These are phyloP conservation scores for Thamnaconus septentrionalis DNA, from an alignment of 2,113 vertebrate genomes.

Conservation along the genomic window DNA sequence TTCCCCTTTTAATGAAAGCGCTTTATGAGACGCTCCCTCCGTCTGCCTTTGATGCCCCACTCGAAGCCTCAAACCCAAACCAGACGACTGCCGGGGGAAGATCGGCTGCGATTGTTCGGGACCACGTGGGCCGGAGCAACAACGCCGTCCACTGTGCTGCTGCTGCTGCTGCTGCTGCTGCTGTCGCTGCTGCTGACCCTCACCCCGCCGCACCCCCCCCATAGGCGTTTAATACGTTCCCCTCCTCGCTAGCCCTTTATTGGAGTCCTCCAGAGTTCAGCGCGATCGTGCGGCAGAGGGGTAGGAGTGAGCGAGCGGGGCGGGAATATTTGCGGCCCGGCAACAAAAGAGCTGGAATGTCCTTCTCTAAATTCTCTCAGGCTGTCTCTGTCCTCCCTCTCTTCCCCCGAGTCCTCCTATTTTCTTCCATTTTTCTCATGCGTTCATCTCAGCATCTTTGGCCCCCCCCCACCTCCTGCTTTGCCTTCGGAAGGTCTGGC, in stretches of 20 bases:
- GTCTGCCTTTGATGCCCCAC: too few relatives aligned
- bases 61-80: too few relatives aligned
- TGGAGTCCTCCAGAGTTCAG: conserved; percentile 44
- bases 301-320: conserved; percentile 34
- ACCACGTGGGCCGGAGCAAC: too few relatives aligned
- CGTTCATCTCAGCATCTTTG: background rate
- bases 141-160: too few relatives aligned
- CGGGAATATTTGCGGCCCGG: conserved; percentile 56
- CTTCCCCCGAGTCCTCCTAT: background rate
- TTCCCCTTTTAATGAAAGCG: too few relatives aligned
- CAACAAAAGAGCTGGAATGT: conserved; percentile 60
- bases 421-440: background rate
- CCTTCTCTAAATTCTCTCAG: conserved; percentile 39
- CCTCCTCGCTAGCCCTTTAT: conserved; percentile 24
- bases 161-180: too few relatives aligned
- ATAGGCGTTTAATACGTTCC: conserved; percentile 18
- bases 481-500: conserved; percentile 24
- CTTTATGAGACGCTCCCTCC: too few relatives aligned
- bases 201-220: background rate
- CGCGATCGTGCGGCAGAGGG: conserved; percentile 28
- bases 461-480: background rate
- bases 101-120: too few relatives aligned
- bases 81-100: too few relatives aligned
- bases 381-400: conserved; percentile 31
- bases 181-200: too few relatives aligned